Conservation (phyloP, 2,113 vertebrate genomes). For the Oenanthe oenanthe region DNA sequence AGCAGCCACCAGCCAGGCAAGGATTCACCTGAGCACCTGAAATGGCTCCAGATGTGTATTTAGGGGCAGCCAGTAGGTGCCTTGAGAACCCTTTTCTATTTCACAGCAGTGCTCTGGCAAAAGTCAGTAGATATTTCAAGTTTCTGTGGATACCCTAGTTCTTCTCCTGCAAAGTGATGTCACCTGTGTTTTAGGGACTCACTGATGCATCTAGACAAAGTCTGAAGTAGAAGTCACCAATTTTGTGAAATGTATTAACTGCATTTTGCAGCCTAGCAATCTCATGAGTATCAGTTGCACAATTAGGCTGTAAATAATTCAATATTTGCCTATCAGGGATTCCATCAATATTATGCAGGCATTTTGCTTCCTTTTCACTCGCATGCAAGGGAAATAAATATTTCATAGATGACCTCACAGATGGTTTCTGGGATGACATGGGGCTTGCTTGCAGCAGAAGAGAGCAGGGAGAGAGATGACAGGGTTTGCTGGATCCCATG, state of each 20-base stretch:
- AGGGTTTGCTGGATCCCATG: too few species aligned
- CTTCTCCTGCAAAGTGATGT: neutral
- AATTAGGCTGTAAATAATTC: slow-evolving; percentile 46
- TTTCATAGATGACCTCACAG: slow-evolving; percentile 16
- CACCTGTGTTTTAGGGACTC: neutral
- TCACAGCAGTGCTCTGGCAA: fast-evolving
- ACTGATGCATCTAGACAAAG: neutral
- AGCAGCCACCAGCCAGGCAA: neutral
- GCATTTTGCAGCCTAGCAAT: neutral
- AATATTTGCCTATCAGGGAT: slow-evolving; percentile 20
- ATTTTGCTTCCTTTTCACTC: neutral
- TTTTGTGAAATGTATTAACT: neutral
- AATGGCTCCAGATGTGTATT: neutral
- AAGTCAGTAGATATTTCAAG: neutral
- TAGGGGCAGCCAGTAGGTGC: neutral
- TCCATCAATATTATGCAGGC: neutral
- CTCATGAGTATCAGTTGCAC: neutral
- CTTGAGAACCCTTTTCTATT: neutral
- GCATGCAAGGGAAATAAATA: neutral
- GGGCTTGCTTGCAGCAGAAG: neutral
- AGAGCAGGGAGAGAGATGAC: too few species aligned
- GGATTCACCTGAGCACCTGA: neutral
- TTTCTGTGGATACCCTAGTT: neutral
- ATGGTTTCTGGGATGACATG: neutral
- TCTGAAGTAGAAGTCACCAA: neutral